Base-by-base conservation (phyloP, 2,113 vertebrate species). In the Crotalus viridis region DNA sequence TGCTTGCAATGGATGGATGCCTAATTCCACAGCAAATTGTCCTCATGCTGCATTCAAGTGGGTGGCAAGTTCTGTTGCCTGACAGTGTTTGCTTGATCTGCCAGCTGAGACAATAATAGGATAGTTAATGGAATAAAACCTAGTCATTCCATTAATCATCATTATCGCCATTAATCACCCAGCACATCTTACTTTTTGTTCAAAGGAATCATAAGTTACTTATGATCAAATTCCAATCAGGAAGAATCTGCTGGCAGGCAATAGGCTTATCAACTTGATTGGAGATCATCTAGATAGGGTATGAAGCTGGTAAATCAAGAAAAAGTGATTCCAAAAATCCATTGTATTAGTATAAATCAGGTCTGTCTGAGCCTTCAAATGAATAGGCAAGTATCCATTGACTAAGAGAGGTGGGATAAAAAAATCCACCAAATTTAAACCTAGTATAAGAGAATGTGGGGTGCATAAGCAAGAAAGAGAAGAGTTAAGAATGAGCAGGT, bases 1-100 rank as follows among this genome's bases (percentile, higher is more conserved):
- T 88, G 33, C 85, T 93, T 81, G 33, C 13, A 51, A 28, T 89
- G 21, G 64, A 91, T 52, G 64, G 54, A 85, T 59, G 64, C 46
- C 61, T 52, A 61, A 85, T 92, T 89, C 64, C 33, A 88, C 46
- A 22, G 54, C 15, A 85, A 87, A n/a, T 90, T 87, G 87, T 87
- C 51, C 61, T 61, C 61, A 85, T 17, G 51, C 81, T 91, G 89
- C 9, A 61, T 64, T 93, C 55, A 56, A 39, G 64, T 89, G 89
- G 91, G 89, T 89, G 89, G 88, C 4, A 91, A 88, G 64, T 52
- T 54, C 90, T 90, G 85, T 88, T 88, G 59, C 90, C 89, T 89
- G 39, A 64, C 81, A 52, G 90, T 9, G 5, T 85, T 88, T 43
- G 52, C 81, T 85, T 87, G 74, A 92, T 81, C 87, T 43, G 86